A percentile compares a stretch with the other conserved stretches of the same genome.
Conservation (phyloP, 2,113 vertebrate species). For the Ciconia maguari region DNA sequence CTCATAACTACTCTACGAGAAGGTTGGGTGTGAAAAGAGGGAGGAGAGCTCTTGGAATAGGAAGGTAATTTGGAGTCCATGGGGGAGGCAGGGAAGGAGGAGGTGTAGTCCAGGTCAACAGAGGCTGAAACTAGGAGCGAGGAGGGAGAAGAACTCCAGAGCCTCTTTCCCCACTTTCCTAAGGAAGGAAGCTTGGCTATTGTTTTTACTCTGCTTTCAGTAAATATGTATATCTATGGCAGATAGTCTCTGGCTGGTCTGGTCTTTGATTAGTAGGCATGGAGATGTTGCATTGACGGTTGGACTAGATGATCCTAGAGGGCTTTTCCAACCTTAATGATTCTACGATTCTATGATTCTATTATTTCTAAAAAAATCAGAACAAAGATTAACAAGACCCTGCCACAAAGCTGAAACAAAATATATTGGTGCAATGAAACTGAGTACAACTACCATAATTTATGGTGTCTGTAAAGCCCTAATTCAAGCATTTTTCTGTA, state of each 20-base stretch:
- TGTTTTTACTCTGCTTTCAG: neutral
- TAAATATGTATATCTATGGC: neutral
- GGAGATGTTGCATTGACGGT: no score
- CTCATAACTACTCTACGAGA: rapidly evolving
- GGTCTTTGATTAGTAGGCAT: neutral
- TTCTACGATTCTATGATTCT: no score
- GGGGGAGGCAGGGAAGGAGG: neutral
- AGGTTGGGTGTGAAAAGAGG: neutral
- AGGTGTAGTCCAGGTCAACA: rapidly evolving
- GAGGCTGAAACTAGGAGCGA: neutral
- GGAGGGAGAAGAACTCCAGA: neutral
- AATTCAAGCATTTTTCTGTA: neutral
- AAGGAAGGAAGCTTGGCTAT: neutral
- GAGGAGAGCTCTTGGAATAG: neutral
- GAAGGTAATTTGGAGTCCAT: rapidly evolving
- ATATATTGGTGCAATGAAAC: neutral
- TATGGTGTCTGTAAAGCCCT: neutral
- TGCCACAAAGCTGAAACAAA: neutral
- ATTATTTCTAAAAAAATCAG: neutral
- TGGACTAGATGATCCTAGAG: no score
- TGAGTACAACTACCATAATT: neutral
- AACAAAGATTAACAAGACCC: neutral
- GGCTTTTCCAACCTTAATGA: no score
- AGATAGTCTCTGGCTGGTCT: neutral
- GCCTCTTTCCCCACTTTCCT: neutral